A percentile compares a stretch with the other conserved stretches of the same genome.
Evolutionary conservation across 2,797 vertebrate genomes (phyloP).

Genomic region (Xenentodon cancila): DNA sequence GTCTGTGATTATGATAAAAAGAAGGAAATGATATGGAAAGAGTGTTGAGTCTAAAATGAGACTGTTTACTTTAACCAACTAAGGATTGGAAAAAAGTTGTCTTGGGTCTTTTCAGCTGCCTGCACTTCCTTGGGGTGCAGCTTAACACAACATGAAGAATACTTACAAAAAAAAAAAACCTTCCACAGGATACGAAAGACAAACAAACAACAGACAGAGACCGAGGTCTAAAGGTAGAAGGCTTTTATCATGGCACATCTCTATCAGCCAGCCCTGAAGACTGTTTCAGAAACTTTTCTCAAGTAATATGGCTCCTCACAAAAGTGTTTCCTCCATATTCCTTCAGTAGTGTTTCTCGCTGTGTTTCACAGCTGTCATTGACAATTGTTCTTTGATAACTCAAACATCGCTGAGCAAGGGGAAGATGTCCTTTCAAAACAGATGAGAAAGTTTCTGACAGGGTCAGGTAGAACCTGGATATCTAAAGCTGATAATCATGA

Average conservation of each 20-base stretch:
- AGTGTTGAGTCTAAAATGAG: slow-evolving; percentile 9
- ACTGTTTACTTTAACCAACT: slow-evolving; percentile 37
- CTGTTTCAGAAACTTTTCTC: too few species aligned
- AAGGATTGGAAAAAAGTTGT: not conserved
- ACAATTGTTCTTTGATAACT: too few species aligned
- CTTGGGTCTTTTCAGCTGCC: slow-evolving; percentile 6
- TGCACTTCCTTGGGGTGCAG: slow-evolving; percentile 8
- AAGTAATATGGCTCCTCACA: too few species aligned
- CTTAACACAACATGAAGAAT: slow-evolving; percentile 33
- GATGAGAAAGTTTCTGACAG: too few species aligned
- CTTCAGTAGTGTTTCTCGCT: slow-evolving; percentile 5
- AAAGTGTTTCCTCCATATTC: slow-evolving; percentile 13
- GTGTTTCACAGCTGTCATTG: not conserved
- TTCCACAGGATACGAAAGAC: slow-evolving; percentile 17
- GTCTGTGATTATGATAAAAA: slow-evolving; percentile 37
- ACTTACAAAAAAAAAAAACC: not conserved
- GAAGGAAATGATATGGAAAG: slow-evolving; percentile 17
- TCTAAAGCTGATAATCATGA: too few species aligned
- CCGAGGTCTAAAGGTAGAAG: not conserved
- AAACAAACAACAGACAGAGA: slow-evolving; percentile 2
- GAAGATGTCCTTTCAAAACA: too few species aligned
- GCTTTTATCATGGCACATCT: slow-evolving; percentile 23
- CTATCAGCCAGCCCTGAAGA: not conserved
- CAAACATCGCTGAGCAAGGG: too few species aligned
- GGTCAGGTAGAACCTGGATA: too few species aligned